A percentile compares a stretch with the other conserved stretches of the same genome.
Conservation (phyloP, 2,113 vertebrate genomes). For the Myanophis thanlyinensis region DNA sequence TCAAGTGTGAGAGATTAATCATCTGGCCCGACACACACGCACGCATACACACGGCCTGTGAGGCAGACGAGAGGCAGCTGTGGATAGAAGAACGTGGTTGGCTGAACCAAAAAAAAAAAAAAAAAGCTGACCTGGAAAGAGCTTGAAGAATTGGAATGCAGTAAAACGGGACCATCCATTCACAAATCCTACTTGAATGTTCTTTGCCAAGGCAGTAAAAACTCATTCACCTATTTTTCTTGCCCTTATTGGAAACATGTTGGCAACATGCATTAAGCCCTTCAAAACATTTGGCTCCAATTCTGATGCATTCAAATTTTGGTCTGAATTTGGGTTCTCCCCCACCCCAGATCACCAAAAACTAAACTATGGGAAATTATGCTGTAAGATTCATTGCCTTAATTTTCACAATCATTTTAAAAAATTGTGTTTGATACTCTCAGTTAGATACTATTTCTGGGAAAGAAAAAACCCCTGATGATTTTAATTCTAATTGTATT, state of each 20-base stretch:
- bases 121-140: not conserved
- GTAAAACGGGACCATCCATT: not conserved
- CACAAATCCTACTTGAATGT: not conserved
- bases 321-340: not conserved
- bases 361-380: not conserved
- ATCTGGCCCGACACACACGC: not conserved
- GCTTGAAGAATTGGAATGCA: not conserved
- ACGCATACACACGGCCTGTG: not conserved
- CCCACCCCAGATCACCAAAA: not conserved
- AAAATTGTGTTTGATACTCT: not conserved
- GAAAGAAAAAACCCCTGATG: not conserved
- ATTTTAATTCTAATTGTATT: not conserved
- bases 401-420: not conserved
- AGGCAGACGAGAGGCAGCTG: slow-evolving; percentile 62
- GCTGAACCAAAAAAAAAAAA: not conserved
- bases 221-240: not conserved
- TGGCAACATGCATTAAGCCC: not conserved
- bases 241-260: not conserved
- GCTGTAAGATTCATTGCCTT: too few relatives aligned
- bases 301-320: not conserved
- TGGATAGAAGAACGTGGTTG: not conserved
- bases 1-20: slow-evolving; percentile 48
- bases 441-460: not conserved
- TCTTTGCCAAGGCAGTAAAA: not conserved
- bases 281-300: not conserved